Percentiles rank a stretch among this genome's conserved stretches.
These are phyloP conservation scores for Hydraecia micacea DNA, from an alignment of 2,888 invertebrate genomes.

Conservation along the genomic window DNA sequence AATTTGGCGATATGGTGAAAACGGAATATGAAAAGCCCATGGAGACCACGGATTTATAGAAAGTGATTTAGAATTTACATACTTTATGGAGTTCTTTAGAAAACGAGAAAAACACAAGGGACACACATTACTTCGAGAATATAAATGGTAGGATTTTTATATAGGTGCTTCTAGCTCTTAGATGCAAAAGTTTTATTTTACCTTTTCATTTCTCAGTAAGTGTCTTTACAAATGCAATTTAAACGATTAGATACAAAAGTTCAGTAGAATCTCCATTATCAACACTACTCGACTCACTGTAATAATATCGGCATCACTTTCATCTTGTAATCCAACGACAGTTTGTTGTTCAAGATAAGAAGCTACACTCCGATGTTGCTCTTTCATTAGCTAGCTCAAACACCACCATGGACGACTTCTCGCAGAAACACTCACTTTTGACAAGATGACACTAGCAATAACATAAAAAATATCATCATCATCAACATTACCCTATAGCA, in stretches of 20 bases:
- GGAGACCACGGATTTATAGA: background rate
- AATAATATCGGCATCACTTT: slow-evolving; percentile 20
- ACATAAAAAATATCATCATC: no score
- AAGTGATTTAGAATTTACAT: slow-evolving; percentile 22
- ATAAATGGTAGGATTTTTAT: background rate
- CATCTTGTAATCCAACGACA: slow-evolving; percentile 11
- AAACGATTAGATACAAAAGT: background rate
- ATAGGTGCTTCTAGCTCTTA: background rate
- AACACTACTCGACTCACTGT: background rate
- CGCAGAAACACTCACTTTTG: background rate
- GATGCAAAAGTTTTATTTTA: background rate
- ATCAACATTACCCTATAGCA: no score
- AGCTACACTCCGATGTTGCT: slow-evolving; percentile 19
- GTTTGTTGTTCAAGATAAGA: slow-evolving; percentile 30
- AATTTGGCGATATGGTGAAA: background rate
- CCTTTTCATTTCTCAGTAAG: background rate
- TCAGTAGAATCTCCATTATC: background rate
- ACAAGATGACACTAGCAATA: background rate
- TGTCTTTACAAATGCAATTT: background rate
- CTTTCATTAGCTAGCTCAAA: slow-evolving; percentile 33
- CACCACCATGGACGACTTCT: slow-evolving; percentile 9
- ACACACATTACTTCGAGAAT: no score
- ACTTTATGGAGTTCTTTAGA: background rate
- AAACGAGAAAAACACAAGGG: background rate
- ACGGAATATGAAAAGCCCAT: slow-evolving; percentile 6